phyloP scores from a whole-genome alignment of 2,797 vertebrate species.

The Acrocephalus scirpaceus region DNA sequence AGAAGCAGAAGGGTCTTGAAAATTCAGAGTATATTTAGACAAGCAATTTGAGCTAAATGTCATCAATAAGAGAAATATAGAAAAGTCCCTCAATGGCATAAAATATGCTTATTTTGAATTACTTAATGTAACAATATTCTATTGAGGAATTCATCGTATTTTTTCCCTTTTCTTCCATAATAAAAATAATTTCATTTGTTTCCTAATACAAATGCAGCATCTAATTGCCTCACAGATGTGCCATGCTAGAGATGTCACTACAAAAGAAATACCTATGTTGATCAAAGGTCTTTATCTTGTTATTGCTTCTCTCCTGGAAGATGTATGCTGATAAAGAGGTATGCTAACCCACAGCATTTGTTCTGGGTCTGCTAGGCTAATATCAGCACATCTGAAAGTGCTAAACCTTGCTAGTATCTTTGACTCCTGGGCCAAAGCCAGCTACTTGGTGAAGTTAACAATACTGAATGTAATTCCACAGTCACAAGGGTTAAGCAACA shows the following conservation, averaged over 20 bases:
- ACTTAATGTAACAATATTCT: neutral
- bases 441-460: neutral
- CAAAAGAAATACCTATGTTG: neutral
- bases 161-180: neutral
- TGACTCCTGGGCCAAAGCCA: neutral
- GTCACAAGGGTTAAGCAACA: neutral
- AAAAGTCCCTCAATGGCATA: neutral
- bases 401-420: neutral
- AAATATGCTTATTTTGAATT: neutral
- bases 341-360: neutral
- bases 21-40: neutral
- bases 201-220: neutral
- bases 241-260: neutral
- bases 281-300: neutral
- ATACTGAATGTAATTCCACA: neutral
- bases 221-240: neutral
- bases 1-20: neutral
- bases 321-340: neutral
- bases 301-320: neutral
- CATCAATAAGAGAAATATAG: neutral
- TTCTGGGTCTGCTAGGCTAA: neutral
- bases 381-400: neutral
- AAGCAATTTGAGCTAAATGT: neutral
- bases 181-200: neutral
- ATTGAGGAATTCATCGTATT: neutral